A percentile compares a stretch with the other conserved stretches of the same genome.
phyloP scores from a whole-genome alignment of 2,797 vertebrate species.

The Oreochromis grahami region DNA sequence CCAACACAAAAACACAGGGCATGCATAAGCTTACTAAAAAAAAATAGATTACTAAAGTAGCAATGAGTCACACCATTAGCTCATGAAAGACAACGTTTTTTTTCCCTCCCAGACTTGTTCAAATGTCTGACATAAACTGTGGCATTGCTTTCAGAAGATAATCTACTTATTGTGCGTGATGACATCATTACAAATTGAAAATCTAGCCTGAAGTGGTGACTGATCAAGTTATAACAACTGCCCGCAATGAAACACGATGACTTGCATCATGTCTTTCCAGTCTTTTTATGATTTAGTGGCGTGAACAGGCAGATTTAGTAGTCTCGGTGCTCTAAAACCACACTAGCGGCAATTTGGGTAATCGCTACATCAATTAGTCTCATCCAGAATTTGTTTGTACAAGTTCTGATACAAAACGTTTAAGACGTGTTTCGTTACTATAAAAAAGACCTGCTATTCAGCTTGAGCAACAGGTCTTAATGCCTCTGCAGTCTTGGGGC shows the following conservation, averaged over 20 bases:
- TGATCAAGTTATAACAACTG: neutral
- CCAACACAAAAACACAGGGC: neutral
- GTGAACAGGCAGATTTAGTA: constrained; percentile 43
- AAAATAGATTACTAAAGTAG: neutral
- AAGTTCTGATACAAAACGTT: neutral
- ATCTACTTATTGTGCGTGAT: neutral
- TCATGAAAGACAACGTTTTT: neutral
- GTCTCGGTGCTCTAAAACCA: neutral
- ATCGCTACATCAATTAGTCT: neutral
- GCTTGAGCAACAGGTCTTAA: constrained; percentile 10
- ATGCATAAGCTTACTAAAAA: neutral
- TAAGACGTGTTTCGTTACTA: neutral
- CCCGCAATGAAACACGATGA: neutral
- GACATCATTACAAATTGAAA: neutral
- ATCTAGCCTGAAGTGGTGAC: neutral
- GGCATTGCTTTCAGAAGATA: neutral
- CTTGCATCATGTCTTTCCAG: neutral
- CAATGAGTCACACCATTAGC: neutral
- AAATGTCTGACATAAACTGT: neutral
- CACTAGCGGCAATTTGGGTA: neutral
- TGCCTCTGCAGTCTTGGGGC: neutral
- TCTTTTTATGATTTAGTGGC: neutral
- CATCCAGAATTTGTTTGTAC: constrained; percentile 19
- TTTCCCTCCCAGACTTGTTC: neutral
- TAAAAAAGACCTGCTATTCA: neutral